phyloP scores from a whole-genome alignment of 2,797 vertebrate genomes.

The Gymnodraco acuticeps region DNA sequence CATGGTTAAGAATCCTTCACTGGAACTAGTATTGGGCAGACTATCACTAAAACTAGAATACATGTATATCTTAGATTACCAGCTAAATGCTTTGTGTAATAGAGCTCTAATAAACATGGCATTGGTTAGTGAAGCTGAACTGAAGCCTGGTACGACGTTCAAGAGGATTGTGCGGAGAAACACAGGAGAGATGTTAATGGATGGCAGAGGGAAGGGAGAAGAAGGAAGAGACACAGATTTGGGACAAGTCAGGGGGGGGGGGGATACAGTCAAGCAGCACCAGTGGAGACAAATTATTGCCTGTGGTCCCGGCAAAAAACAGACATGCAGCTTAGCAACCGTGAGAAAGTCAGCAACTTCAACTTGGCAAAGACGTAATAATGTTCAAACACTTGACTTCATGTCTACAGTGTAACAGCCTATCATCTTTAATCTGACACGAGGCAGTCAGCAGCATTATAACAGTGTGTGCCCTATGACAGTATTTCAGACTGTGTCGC shows the following conservation, averaged over 20 bases:
- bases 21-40: conserved; percentile 20
- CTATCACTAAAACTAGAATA: background rate
- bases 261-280: conserved; percentile 90
- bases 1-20: conserved; percentile 16
- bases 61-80: background rate
- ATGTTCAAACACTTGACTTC: conserved; percentile 27
- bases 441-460: conserved; percentile 45
- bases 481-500: conserved; percentile 4
- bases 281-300: conserved; percentile 77
- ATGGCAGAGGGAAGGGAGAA: conserved; percentile 64
- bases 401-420: conserved; percentile 57
- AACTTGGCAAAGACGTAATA: conserved; percentile 44
- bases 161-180: conserved; percentile 66
- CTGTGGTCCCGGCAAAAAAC: conserved; percentile 58
- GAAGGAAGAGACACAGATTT: too few species aligned
- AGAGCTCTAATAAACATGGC: conserved; percentile 7
- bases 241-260: conserved; percentile 49
- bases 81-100: conserved; percentile 9
- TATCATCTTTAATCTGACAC: conserved; percentile 15
- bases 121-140: conserved; percentile 76
- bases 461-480: conserved; percentile 8
- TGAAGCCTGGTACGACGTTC: conserved; percentile 60
- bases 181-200: conserved; percentile 73
- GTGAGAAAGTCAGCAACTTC: conserved; percentile 91
- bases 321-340: conserved; percentile 74